Evolutionary conservation across 2,113 vertebrate genomes (phyloP).

Genomic region (Ammodytes marinus): DNA sequence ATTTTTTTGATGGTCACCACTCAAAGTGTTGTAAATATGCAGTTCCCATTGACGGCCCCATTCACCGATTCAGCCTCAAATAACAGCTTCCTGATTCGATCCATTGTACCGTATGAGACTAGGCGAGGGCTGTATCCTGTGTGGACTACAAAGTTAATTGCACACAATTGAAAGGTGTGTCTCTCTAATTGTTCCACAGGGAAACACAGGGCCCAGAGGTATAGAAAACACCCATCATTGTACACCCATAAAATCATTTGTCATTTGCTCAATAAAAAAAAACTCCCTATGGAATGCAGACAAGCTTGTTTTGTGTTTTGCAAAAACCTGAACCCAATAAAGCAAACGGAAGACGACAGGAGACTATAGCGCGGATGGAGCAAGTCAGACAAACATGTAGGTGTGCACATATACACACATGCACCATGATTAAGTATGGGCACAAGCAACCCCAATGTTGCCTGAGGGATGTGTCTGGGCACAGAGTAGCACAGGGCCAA

Average conservation of each 20-base stretch:
- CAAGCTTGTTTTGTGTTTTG: conserved; percentile 48
- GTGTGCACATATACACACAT: conserved; percentile 17
- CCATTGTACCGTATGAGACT: conserved; percentile 44
- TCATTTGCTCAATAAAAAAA: conserved; percentile 32
- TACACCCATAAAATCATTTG: conserved; percentile 53
- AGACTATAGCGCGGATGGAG: conserved; percentile 26
- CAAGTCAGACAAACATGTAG: conserved; percentile 19
- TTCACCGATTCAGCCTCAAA: conserved; percentile 51
- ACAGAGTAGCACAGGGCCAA: conserved; percentile 52
- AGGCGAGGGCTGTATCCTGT: conserved; percentile 59
- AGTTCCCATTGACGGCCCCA: conserved; percentile 22
- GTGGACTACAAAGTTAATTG: conserved; percentile 65
- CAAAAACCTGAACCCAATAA: conserved; percentile 50
- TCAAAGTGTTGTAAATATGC: conserved; percentile 43
- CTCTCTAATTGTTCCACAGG: conserved; percentile 57
- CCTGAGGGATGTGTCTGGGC: conserved; percentile 65
- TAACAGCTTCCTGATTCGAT: conserved; percentile 55
- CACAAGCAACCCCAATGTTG: conserved; percentile 25
- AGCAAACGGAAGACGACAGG: conserved; percentile 47
- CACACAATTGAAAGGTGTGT: conserved; percentile 63
- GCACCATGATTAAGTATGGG: conserved; percentile 30
- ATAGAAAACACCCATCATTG: conserved; percentile 47
- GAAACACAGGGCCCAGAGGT: conserved; percentile 43
- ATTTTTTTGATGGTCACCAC: conserved; percentile 25
- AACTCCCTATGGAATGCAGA: conserved; percentile 45